Conservation (phyloP, 1,140 invertebrate genomes). For the Fopius arisanus region DNA sequence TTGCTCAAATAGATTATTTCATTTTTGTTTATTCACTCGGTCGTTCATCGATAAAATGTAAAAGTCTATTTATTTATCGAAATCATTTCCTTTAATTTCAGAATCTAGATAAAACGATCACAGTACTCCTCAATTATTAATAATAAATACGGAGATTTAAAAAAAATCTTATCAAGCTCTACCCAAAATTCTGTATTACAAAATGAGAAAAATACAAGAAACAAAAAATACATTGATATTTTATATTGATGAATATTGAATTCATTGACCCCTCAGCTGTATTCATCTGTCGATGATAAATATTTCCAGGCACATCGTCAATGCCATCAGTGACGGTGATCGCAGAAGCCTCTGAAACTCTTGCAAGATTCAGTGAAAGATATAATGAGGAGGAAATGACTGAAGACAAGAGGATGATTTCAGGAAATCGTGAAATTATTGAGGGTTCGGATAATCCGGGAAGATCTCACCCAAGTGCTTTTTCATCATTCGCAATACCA, state of each 20-base stretch:
- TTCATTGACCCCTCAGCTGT: background rate
- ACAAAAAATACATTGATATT: background rate
- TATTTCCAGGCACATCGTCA: constrained; percentile 38
- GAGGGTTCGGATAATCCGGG: background rate
- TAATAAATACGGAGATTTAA: background rate
- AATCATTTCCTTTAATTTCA: background rate
- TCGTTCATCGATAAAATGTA: background rate
- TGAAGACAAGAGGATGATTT: constrained; percentile 10
- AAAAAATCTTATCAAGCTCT: background rate
- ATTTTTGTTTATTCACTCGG: too few species aligned
- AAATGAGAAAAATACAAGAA: background rate
- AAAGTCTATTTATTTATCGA: background rate
- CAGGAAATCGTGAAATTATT: background rate
- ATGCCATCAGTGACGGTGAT: constrained; percentile 43
- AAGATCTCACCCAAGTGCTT: background rate
- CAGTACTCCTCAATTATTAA: background rate
- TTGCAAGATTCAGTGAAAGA: constrained; percentile 18
- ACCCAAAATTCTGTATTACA: too few species aligned
- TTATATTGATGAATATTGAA: background rate
- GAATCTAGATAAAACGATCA: background rate
- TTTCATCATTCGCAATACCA: background rate
- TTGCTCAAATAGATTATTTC: background rate
- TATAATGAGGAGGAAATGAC: constrained; percentile 18
- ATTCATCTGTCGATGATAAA: background rate
- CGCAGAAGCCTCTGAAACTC: constrained; percentile 39